Conservation (phyloP, 1,140 invertebrate species). For the silkworm (Bombyx mori) region DNA sequence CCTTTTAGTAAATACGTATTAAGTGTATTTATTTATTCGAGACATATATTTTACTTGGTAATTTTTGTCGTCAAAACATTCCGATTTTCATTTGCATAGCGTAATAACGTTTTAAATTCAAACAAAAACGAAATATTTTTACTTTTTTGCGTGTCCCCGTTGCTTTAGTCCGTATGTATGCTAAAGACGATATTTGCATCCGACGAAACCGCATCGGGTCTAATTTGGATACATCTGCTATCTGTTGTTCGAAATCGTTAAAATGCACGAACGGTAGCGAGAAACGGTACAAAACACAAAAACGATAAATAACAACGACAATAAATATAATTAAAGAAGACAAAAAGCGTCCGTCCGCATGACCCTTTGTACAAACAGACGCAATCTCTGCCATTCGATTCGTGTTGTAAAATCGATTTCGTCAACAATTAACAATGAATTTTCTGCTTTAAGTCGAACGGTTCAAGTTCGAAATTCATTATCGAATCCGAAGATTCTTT, state of each 20-base stretch:
- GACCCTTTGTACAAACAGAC: slow-evolving; percentile 49
- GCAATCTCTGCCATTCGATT: slow-evolving; percentile 6
- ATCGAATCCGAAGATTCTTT: slow-evolving; percentile 20
- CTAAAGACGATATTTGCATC: slow-evolving; percentile 61
- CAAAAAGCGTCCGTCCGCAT: slow-evolving; percentile 58
- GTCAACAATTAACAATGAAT: slow-evolving; percentile 13
- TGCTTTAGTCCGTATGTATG: slow-evolving; percentile 33
- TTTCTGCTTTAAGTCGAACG: slow-evolving; percentile 19
- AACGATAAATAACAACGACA: slow-evolving; percentile 65
- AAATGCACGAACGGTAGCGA: slow-evolving; percentile 62
- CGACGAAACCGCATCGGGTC: slow-evolving; percentile 43
- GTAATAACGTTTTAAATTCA: slow-evolving; percentile 50
- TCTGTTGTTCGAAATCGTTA: slow-evolving; percentile 48
- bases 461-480: slow-evolving; percentile 27
- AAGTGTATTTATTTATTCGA: too few species aligned
- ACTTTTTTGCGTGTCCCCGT: too few species aligned
- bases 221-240: slow-evolving; percentile 63
- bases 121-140: background rate
- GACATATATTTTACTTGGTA: too few species aligned
- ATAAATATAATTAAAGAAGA: slow-evolving; percentile 70
- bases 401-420: slow-evolving; percentile 9
- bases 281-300: slow-evolving; percentile 42
- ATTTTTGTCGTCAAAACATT: too few species aligned
- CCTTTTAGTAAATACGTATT: too few species aligned
- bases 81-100: background rate